Base-by-base conservation (phyloP, 1,140 invertebrate species). In the Temnothorax longispinosus region DNA sequence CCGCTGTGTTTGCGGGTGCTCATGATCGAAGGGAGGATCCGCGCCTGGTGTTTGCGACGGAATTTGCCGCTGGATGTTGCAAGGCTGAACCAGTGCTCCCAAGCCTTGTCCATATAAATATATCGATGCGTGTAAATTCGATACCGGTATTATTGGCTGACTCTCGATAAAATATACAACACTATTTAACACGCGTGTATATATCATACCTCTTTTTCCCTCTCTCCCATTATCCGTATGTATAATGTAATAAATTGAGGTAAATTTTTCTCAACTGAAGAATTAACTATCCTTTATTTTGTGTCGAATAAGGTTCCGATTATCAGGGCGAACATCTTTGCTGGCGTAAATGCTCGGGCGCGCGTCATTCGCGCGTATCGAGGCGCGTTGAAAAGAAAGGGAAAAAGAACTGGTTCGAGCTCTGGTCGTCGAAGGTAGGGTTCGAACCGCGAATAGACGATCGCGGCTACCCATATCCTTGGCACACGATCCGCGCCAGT, bases 381-480 rank as follows among this genome's bases (percentile, higher is more conserved):
- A 69, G 77, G 44, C 7, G 44, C 11, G 62, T 13, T 44, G 77
- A 6, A 71, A 69, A 56, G 64, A 60, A 54, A 81, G 35, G 56
- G 35, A 81, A 80, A 81, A 81, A 69, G 21, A 80, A 81, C 77
- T 81, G 47, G 77, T 81, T 71, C 47, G 62, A 52, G 58, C 35
- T 35, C 35, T 35, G 58, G 58, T 38, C 62, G 77, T 10, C 77
- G 62, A 81, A 81, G 77, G 64, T 71, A 41, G 77, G n/a, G 3
- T 69, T 15, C 0, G 35, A 67, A 52, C 27, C 62, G 77, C 13
- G 77, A 81, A 69, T 69, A 81, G 64, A 81, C 77, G 77, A 54
- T 21, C 21, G 64, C n/a, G 77, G 18, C 47, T 78, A 50, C 65
- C 41, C 65, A 50, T 27, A 81, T 81, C 77, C 77, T 81, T 81